phyloP scores from a whole-genome alignment of 2,888 invertebrate genomes.

The Odontothrips loti region DNA sequence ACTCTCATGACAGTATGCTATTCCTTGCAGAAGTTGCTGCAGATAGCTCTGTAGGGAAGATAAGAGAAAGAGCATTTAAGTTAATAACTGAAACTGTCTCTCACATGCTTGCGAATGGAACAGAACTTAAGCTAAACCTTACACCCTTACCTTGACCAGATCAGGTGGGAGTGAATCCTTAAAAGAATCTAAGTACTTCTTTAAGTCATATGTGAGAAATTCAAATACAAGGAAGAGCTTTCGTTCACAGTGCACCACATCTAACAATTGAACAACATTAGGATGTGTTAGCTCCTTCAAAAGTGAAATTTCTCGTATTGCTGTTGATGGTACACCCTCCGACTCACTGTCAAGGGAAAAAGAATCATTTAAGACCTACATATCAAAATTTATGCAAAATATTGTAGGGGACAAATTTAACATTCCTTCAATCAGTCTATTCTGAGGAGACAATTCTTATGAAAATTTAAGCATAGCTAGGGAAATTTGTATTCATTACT shows the following conservation, averaged over 20 bases:
- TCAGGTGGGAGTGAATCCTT: conserved; percentile 59
- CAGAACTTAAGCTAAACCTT: conserved; percentile 34
- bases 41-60: conserved; percentile 59
- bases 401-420: neutral
- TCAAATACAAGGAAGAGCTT: conserved; percentile 93
- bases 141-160: conserved; percentile 60
- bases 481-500: too few relatives aligned
- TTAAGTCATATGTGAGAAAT: conserved; percentile 88
- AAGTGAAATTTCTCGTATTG: conserved; percentile 91
- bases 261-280: conserved; percentile 82
- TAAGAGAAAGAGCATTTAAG: conserved; percentile 28
- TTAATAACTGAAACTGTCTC: conserved; percentile 24
- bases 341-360: conserved; percentile 65
- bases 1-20: conserved; percentile 85
- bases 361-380: neutral
- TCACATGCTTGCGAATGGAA: conserved; percentile 7
- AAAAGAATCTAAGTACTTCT: conserved; percentile 74
- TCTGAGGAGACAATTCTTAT: too few relatives aligned
- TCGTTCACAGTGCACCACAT: conserved; percentile 79
- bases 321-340: conserved; percentile 96
- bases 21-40: conserved; percentile 80
- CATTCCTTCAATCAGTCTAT: neutral
- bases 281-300: conserved; percentile 86
- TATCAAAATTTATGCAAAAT: neutral
- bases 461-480: too few relatives aligned